phyloP scores from a whole-genome alignment of 30 jellyfish, hydroid and myxozoan species.

The Rhopilema esculentum region DNA sequence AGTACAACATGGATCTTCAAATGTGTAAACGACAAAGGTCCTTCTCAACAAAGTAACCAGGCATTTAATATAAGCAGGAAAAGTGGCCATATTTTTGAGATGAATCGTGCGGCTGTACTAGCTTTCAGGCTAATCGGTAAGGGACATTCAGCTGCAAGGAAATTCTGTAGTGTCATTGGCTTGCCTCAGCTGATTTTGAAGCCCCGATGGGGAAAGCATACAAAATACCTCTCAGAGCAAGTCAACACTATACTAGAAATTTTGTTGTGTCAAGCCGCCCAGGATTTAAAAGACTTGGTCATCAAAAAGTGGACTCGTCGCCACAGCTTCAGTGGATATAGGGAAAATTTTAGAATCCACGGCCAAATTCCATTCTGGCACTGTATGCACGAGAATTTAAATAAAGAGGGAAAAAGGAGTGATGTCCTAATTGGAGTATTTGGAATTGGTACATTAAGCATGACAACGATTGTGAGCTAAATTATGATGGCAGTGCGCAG shows the following conservation, averaged over 20 bases:
- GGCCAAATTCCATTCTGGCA: slow-evolving; percentile 9
- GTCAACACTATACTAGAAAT: neutral
- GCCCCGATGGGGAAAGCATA: slow-evolving; percentile 7
- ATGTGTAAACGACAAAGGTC: neutral
- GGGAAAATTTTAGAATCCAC: slow-evolving; percentile 7
- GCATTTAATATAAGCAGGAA: neutral
- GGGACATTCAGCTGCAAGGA: neutral
- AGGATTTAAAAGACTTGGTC: slow-evolving; percentile 13
- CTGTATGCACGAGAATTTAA: slow-evolving; percentile 1
- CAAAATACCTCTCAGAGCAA: slow-evolving; percentile 15
- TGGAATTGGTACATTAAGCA: slow-evolving; percentile 9
- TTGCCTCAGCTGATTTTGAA: slow-evolving; percentile 1
- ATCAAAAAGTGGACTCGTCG: slow-evolving; percentile 11
- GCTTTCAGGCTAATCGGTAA: neutral
- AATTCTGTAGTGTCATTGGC: slow-evolving; percentile 5
- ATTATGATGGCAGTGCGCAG: slow-evolving; percentile 14
- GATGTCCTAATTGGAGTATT: slow-evolving; percentile 3
- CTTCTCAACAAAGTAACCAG: neutral
- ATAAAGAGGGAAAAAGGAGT: slow-evolving; percentile 6
- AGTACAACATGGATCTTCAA: neutral
- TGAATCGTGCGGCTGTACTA: too few species aligned
- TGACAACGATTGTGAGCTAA: neutral
- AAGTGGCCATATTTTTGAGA: too few species aligned
- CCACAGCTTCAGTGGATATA: slow-evolving; percentile 14
- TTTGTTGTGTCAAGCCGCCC: slow-evolving; percentile 1